Conservation (phyloP, 2,113 vertebrate species). For the Rattus rattus region DNA sequence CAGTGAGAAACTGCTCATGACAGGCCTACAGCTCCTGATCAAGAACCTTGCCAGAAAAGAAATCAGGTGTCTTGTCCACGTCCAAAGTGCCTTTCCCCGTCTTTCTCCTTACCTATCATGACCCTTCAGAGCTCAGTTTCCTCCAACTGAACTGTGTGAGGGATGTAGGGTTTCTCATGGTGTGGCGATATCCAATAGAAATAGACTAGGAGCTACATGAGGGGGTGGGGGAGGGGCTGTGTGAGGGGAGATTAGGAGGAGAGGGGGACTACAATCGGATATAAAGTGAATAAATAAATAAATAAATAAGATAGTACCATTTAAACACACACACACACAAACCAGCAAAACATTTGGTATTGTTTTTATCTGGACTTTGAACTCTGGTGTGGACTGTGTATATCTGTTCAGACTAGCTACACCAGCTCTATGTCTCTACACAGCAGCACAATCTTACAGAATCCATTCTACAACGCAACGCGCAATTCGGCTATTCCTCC, state of each 20-base stretch:
- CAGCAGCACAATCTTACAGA: neutral
- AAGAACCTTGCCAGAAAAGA: constrained; percentile 18
- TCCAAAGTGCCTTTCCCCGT: neutral
- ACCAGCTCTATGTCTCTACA: neutral
- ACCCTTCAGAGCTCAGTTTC: constrained; percentile 12
- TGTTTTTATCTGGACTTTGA: neutral
- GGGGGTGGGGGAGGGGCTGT: too few species aligned
- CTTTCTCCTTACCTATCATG: neutral
- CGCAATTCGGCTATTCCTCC: neutral
- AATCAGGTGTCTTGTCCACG: neutral
- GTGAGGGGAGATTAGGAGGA: too few species aligned
- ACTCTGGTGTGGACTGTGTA: neutral
- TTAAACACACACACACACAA: constrained; percentile 30
- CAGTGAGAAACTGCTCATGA: neutral
- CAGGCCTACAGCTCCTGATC: neutral
- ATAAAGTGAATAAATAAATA: too few species aligned
- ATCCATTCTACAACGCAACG: neutral
- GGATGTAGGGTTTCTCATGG: neutral
- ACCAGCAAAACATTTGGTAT: neutral
- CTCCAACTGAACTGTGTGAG: neutral
- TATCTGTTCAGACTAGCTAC: neutral
- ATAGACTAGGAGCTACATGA: neutral
- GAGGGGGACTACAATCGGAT: too few species aligned
- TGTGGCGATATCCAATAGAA: neutral
- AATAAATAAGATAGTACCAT: neutral